These are phyloP conservation scores for Propithecus perrieri DNA, from an alignment of 2,797 vertebrate species.

Conservation along the genomic window DNA sequence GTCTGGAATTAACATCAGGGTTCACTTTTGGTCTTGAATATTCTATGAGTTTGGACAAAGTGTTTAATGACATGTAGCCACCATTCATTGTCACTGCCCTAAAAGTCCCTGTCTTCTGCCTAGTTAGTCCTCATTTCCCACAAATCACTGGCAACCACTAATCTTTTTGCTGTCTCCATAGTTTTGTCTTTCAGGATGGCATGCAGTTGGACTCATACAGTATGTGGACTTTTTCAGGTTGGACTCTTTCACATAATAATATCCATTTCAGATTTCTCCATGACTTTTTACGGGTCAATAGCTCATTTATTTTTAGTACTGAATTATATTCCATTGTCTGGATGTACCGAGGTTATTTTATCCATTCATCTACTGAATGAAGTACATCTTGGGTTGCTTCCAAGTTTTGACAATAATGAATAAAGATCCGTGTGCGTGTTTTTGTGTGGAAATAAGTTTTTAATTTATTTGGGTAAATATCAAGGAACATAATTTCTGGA, in stretches of 20 bases:
- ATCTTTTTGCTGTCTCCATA: not conserved
- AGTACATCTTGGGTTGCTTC: not conserved
- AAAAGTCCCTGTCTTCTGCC: not conserved
- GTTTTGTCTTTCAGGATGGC: not conserved
- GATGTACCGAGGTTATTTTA: not conserved
- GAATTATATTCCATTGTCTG: not conserved
- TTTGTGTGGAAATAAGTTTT: too few species aligned
- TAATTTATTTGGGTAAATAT: too few species aligned
- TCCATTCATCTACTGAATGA: not conserved
- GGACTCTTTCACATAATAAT: not conserved
- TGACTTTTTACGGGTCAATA: not conserved
- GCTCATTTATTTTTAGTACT: not conserved
- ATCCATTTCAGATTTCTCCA: not conserved
- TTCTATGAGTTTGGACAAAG: not conserved
- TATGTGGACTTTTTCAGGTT: not conserved
- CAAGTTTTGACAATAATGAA: not conserved
- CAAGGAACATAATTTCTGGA: too few species aligned
- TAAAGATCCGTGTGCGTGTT: not conserved
- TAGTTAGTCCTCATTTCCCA: not conserved
- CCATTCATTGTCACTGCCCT: not conserved
- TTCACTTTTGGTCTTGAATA: not conserved
- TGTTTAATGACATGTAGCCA: not conserved
- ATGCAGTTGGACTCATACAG: not conserved
- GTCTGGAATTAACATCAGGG: not conserved
- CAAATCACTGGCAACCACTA: not conserved